phyloP scores from a whole-genome alignment of 1,140 invertebrate species.

The Probaryconus sp. region DNA sequence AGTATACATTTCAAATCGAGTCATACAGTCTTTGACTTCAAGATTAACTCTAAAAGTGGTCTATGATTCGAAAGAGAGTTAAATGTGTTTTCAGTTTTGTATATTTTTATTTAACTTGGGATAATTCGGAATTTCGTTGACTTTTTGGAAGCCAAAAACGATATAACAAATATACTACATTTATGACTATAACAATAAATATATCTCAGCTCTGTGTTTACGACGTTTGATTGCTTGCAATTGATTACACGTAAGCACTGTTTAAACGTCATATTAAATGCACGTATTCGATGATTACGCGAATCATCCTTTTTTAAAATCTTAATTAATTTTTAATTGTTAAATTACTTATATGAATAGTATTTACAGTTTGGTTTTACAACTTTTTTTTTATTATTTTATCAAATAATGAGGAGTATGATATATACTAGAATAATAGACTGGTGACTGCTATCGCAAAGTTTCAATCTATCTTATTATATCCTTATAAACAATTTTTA shows the following conservation, averaged over 20 bases:
- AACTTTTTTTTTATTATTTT: slow-evolving; percentile 32
- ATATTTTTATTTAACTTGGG: neutral
- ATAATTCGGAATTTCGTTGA: neutral
- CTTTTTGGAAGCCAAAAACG: slow-evolving; percentile 44
- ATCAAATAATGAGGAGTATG: slow-evolving; percentile 43
- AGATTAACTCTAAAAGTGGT: slow-evolving; percentile 8
- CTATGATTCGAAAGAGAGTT: slow-evolving; percentile 10
- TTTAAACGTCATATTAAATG: slow-evolving; percentile 70
- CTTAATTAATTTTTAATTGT: slow-evolving; percentile 40
- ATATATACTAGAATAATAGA: too few relatives aligned
- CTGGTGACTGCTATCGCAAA: too few relatives aligned
- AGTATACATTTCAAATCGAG: neutral
- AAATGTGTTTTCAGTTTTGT: slow-evolving; percentile 12
- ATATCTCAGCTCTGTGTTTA: slow-evolving; percentile 69
- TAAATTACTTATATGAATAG: too few relatives aligned
- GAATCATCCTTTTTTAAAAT: slow-evolving; percentile 43
- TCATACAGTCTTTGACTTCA: slow-evolving; percentile 33
- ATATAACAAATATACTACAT: slow-evolving; percentile 51
- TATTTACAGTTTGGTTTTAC: slow-evolving; percentile 56
- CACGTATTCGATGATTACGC: slow-evolving; percentile 62
- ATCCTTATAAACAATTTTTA: too few relatives aligned
- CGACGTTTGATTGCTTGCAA: slow-evolving; percentile 55
- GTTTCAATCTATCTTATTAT: too few relatives aligned
- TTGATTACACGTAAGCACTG: slow-evolving; percentile 49
- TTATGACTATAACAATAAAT: slow-evolving; percentile 69